Evolutionary conservation across 2,888 invertebrate species (phyloP), one percentile per base, ranked within the genome.

Genomic region (Phoronis australis): DNA sequence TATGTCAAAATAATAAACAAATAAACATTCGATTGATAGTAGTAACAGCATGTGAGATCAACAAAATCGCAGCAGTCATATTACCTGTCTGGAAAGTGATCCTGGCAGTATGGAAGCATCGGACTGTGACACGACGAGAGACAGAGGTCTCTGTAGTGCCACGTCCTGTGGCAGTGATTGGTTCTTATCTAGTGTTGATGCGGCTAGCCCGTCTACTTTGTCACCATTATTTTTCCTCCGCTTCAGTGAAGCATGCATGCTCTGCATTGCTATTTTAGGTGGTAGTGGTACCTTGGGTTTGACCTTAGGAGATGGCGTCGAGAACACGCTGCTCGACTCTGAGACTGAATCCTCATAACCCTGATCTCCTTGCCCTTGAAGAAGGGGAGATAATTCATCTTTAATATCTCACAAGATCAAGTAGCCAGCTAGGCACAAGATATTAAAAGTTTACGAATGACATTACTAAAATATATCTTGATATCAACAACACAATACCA

Each of bases 231-330:
- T 69, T 63, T 80, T 80, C 61, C 77, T 78, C 50, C 80, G 67
- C 55, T 78, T 76, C 44, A 80, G 65, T 12, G 80, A 81, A 5
- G 80, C 76, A 62, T 80, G 80, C 57, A 79, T 80, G 20, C 79
- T 78, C 62, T 80, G 79, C 35, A 70, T 54, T 18, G 65, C 61
- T 25, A 61, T 46, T 9, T 23, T 45, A 47, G 52, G 27, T 26
- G 55, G 27, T 18, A 52, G 51, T 45, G 51, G 48, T 23, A 52
- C 46, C 51, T 53, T 54, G 21, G 53, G 42, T 9, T 55, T 49
- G 12, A 58, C 55, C 27, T 60, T 54, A 3, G 66, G 69, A 6
- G 66, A 65, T 1, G 62, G 62, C 18, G 61, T 54, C 9, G 62
- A 60, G 48, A 68, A 69, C 44, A 72, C 54, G 53, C 68, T 69